These are phyloP conservation scores for Tortricodes alternella DNA, from an alignment of 2,888 invertebrate genomes.

Conservation along the genomic window DNA sequence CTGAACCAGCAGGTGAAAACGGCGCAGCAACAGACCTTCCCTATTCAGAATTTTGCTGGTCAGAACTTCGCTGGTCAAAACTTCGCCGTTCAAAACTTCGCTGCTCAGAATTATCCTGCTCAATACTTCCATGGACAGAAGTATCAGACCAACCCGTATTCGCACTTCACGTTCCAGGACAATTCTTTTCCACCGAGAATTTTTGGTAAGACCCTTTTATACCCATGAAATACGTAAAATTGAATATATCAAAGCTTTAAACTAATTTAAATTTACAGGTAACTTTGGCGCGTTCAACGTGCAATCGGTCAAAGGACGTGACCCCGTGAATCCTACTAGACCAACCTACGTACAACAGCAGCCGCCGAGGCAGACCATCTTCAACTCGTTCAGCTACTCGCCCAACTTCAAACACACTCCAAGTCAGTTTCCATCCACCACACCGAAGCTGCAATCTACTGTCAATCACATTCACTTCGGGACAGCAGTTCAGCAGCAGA, in stretches of 20 bases:
- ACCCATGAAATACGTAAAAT: neutral
- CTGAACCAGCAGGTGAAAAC: constrained; percentile 69
- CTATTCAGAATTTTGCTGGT: constrained; percentile 16
- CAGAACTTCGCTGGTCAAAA: constrained; percentile 41
- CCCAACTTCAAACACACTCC: constrained; percentile 66
- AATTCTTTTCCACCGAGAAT: constrained; percentile 64
- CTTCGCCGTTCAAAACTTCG: constrained; percentile 18
- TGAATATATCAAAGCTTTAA: neutral
- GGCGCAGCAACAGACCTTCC: constrained; percentile 61
- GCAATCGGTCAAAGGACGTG: constrained; percentile 78
- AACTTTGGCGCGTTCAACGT: constrained; percentile 84
- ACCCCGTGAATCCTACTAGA: constrained; percentile 70
- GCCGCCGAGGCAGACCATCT: constrained; percentile 68
- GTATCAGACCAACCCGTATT: constrained; percentile 52
- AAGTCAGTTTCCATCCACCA: constrained; percentile 53
- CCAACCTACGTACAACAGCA: constrained; percentile 67
- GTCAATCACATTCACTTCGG: constrained; percentile 65
- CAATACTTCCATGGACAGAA: constrained; percentile 46
- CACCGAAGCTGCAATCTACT: constrained; percentile 62
- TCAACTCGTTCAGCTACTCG: constrained; percentile 67
- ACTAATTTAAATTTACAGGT: constrained; percentile 57
- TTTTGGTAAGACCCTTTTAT: constrained; percentile 56
- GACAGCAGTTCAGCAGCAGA: too few species aligned
- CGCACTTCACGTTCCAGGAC: constrained; percentile 67
- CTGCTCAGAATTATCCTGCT: neutral